Evolutionary conservation across 2,113 vertebrate genomes (phyloP), one percentile per base, ranked within the genome.

Genomic region (Cheilinus undulatus): DNA sequence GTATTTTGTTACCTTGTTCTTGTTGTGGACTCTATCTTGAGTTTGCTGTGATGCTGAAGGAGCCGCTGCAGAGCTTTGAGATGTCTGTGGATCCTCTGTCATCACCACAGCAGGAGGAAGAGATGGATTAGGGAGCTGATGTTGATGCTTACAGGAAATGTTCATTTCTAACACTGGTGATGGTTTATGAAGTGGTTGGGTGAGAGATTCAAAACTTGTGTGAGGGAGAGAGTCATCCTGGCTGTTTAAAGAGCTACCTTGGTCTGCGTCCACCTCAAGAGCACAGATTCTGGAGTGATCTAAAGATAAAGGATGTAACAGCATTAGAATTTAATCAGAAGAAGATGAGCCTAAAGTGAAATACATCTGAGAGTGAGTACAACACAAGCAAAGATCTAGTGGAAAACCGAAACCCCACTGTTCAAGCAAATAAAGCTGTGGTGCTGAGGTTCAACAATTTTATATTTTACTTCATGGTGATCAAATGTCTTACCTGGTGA

Each of bases 251-350:
- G 92, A 93, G 8, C 93, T 89, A 22, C 95, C 93, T 0, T 93
- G 92, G 66, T 96, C 95, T 0, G 94, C 91, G 32, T 94, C 92
- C 49, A 95, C 88, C 70, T 96, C 94, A 28, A 93, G 92, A 0
- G 92, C 95, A 42, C 93, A 94, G 0, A 93, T 94, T 75, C 93
- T 95, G 50, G 90, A 82, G 65, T 94, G 94, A 53, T 96, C 96
- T 97, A 90, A 50, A 59, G 13, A 9, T 32, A 38, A 54, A n/a
- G n/a, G n/a, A n/a, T n/a, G n/a, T n/a, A n/a, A n/a, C n/a, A n/a
- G n/a, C n/a, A n/a, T n/a, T n/a, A n/a, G n/a, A n/a, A n/a, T n/a
- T n/a, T n/a, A n/a, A n/a, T n/a, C n/a, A n/a, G n/a, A n/a, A n/a
- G n/a, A n/a, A n/a, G n/a, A n/a, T n/a, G n/a, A n/a, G n/a, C n/a